Evolutionary conservation across 2,888 invertebrate species (phyloP).

Genomic region (Bembecia ichneumoniformis): DNA sequence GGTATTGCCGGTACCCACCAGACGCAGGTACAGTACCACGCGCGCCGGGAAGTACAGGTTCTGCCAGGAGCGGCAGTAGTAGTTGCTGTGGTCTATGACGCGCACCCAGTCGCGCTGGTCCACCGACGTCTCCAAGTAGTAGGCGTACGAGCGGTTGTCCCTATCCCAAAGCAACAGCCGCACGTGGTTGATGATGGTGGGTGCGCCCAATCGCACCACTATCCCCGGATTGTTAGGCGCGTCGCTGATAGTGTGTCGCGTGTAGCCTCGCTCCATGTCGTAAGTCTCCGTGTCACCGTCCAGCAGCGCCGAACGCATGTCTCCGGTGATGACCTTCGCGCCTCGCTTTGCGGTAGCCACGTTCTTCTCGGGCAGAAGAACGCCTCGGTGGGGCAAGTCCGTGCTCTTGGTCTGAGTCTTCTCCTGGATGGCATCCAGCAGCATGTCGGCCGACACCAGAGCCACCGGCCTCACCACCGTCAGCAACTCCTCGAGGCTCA

Average conservation of each 20-base stretch:
- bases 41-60: slow-evolving; percentile 90
- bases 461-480: slow-evolving; percentile 90
- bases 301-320: slow-evolving; percentile 88
- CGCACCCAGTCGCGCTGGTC: slow-evolving; percentile 96
- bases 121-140: slow-evolving; percentile 94
- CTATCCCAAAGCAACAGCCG: slow-evolving; percentile 95
- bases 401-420: slow-evolving; percentile 84
- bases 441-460: slow-evolving; percentile 88
- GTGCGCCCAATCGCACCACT: slow-evolving; percentile 84
- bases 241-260: slow-evolving; percentile 88
- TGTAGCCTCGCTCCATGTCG: slow-evolving; percentile 94
- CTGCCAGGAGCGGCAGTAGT: slow-evolving; percentile 97
- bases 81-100: slow-evolving; percentile 92
- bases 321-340: slow-evolving; percentile 90
- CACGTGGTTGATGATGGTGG: slow-evolving; percentile 94
- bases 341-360: slow-evolving; percentile 86
- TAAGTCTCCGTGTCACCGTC: slow-evolving; percentile 91
- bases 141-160: slow-evolving; percentile 91
- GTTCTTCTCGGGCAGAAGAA: slow-evolving; percentile 89
- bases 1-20: slow-evolving; percentile 94
- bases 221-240: slow-evolving; percentile 82
- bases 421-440: slow-evolving; percentile 95
- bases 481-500: slow-evolving; percentile 89
- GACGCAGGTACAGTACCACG: slow-evolving; percentile 87
- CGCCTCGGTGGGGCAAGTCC: slow-evolving; percentile 88